Evolutionary conservation across 2,888 invertebrate genomes (phyloP).

Genomic region (Oxytorus armatus): DNA sequence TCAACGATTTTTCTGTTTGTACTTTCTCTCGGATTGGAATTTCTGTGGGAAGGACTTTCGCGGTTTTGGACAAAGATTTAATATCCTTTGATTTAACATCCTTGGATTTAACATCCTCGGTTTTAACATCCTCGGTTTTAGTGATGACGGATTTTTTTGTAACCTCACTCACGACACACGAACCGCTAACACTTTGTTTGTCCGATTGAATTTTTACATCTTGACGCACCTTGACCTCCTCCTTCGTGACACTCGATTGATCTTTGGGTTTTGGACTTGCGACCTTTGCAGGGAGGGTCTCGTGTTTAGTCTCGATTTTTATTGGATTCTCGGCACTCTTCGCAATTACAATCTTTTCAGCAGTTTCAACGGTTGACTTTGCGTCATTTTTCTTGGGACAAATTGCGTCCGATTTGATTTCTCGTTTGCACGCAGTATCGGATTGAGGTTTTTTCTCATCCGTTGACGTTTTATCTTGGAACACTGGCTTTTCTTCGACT

Average conservation of each 20-base stretch:
- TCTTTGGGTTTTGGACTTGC: not conserved
- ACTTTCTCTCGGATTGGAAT: slow-evolving; percentile 28
- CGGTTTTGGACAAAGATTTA: slow-evolving; percentile 56
- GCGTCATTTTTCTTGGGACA: slow-evolving; percentile 1
- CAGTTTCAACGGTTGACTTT: not conserved
- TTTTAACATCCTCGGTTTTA: slow-evolving; percentile 19
- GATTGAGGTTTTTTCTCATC: slow-evolving; percentile 15
- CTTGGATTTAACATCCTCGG: no score
- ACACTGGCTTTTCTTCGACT: slow-evolving; percentile 60
- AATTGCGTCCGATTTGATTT: slow-evolving; percentile 32
- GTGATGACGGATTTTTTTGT: slow-evolving; percentile 22
- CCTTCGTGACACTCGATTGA: slow-evolving; percentile 40
- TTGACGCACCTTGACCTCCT: slow-evolving; percentile 34
- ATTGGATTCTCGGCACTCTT: slow-evolving; percentile 15
- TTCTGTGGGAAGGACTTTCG: slow-evolving; percentile 39
- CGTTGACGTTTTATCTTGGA: slow-evolving; percentile 25
- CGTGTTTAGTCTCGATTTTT: not conserved
- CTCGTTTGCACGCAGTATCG: slow-evolving; percentile 33
- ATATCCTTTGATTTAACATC: no score
- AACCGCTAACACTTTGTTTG: slow-evolving; percentile 27
- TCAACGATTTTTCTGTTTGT: slow-evolving; percentile 70
- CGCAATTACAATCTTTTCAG: not conserved
- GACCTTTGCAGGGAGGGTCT: not conserved
- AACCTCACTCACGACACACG: slow-evolving; percentile 20
- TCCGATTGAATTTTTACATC: slow-evolving; percentile 21